These are phyloP conservation scores for Dryobates pubescens DNA, from an alignment of 2,797 vertebrate species.

Conservation along the genomic window DNA sequence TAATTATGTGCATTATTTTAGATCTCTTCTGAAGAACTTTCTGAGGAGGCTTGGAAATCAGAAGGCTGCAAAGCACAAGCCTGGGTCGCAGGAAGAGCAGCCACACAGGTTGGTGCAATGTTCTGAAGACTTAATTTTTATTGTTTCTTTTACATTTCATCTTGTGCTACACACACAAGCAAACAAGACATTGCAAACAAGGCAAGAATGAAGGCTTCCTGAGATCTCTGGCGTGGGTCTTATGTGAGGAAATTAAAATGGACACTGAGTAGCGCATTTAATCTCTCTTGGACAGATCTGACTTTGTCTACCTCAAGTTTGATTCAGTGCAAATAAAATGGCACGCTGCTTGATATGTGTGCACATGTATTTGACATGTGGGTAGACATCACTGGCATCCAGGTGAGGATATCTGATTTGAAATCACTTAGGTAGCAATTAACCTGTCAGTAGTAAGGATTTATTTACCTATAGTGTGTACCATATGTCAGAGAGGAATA, in stretches of 20 bases:
- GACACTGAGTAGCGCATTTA: slow-evolving; percentile 15
- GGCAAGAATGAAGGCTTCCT: not conserved
- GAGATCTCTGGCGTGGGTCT: slow-evolving; percentile 13
- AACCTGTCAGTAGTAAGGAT: slow-evolving; percentile 52
- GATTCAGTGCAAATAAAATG: slow-evolving; percentile 52
- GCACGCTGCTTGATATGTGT: not conserved
- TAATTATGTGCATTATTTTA: slow-evolving; percentile 48
- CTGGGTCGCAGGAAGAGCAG: slow-evolving; percentile 85
- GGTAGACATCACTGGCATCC: slow-evolving; percentile 16
- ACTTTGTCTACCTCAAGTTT: slow-evolving; percentile 34
- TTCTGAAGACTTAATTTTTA: not conserved
- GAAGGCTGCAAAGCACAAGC: slow-evolving; percentile 71
- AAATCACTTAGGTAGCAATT: slow-evolving; percentile 58
- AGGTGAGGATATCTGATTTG: slow-evolving; percentile 45
- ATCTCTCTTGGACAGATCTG: slow-evolving; percentile 35
- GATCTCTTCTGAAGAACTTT: not conserved
- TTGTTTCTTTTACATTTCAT: not conserved
- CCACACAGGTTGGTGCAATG: slow-evolving; percentile 79
- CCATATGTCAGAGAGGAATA: not conserved
- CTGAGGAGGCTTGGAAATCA: slow-evolving; percentile 1
- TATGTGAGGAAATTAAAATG: slow-evolving; percentile 21
- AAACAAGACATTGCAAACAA: not conserved
- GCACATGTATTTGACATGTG: slow-evolving; percentile 27
- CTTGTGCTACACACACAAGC: not conserved
- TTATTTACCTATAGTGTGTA: slow-evolving; percentile 35